Percentiles rank a stretch among this genome's conserved stretches.
phyloP scores from a whole-genome alignment of 1,140 invertebrate species.

The Trinorchestia longiramus region DNA sequence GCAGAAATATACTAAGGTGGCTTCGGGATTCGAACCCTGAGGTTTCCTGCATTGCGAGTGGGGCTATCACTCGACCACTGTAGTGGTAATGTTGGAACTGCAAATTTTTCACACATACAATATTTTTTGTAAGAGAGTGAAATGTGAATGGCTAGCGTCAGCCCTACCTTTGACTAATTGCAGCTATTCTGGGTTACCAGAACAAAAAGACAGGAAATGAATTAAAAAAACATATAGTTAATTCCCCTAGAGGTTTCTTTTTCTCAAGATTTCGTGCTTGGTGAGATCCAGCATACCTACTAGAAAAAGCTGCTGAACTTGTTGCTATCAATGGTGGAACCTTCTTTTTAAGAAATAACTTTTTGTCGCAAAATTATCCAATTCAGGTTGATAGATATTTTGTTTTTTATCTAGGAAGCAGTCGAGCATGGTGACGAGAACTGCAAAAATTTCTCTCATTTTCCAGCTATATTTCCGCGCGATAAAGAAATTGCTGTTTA shows the following conservation, averaged over 20 bases:
- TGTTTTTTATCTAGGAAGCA: not conserved
- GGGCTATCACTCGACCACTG: too few relatives aligned
- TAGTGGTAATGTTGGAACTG: too few relatives aligned
- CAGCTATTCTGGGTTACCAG: not conserved
- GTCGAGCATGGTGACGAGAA: not conserved
- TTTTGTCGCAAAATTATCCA: not conserved
- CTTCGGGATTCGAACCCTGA: too few relatives aligned
- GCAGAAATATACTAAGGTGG: too few relatives aligned
- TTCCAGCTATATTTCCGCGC: not conserved
- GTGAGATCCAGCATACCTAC: not conserved
- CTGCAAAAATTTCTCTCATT: not conserved
- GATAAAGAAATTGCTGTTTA: not conserved
- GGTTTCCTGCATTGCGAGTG: too few relatives aligned
- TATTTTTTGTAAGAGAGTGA: not conserved
- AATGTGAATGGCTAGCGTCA: not conserved
- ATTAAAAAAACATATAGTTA: not conserved
- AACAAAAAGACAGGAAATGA: not conserved
- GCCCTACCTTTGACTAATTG: not conserved
- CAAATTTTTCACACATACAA: too few relatives aligned
- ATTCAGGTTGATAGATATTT: not conserved
- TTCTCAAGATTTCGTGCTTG: not conserved
- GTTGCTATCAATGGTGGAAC: not conserved
- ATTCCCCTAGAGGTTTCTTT: not conserved
- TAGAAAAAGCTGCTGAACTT: not conserved
- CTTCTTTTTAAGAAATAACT: not conserved